These are phyloP conservation scores for Hypolimnas misippus DNA, from an alignment of 2,888 invertebrate species.

Conservation along the genomic window DNA sequence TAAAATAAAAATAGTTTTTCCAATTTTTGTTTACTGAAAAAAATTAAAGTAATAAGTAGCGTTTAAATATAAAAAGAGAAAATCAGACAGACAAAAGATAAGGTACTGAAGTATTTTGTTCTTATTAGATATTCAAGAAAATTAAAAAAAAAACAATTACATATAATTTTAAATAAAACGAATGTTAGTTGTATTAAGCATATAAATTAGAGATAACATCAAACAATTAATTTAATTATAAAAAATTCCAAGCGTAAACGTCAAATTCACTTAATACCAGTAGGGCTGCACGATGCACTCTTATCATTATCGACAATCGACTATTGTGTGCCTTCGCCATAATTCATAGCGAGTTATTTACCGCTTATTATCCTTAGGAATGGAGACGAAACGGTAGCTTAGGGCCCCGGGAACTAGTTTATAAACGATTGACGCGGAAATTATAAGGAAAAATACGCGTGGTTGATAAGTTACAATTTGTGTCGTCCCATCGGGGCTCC, in stretches of 20 bases:
- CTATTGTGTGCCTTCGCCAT: constrained; percentile 55
- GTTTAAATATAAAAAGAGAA: too few relatives aligned
- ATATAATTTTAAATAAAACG: too few relatives aligned
- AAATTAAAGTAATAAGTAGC: too few relatives aligned
- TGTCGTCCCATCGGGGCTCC: constrained; percentile 33
- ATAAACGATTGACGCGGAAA: constrained; percentile 48
- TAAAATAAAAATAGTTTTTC: too few relatives aligned
- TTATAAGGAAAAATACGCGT: constrained; percentile 63
- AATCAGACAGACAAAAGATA: too few relatives aligned
- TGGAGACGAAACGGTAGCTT: constrained; percentile 65
- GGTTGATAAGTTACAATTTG: constrained; percentile 42
- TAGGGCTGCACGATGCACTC: constrained; percentile 7
- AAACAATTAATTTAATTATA: not conserved
- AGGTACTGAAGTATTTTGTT: too few relatives aligned
- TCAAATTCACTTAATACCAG: constrained; percentile 14
- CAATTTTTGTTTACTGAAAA: too few relatives aligned
- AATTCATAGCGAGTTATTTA: constrained; percentile 63
- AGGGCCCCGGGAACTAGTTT: constrained; percentile 47
- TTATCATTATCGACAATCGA: constrained; percentile 16
- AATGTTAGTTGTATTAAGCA: too few relatives aligned
- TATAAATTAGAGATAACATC: not conserved
- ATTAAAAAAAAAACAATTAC: too few relatives aligned
- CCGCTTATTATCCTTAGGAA: constrained; percentile 59
- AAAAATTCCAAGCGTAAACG: not conserved
- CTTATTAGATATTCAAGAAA: too few relatives aligned